A percentile compares a stretch with the other conserved stretches of the same genome.
Conservation (phyloP, 2,113 vertebrate species). For the Pluvialis apricaria region DNA sequence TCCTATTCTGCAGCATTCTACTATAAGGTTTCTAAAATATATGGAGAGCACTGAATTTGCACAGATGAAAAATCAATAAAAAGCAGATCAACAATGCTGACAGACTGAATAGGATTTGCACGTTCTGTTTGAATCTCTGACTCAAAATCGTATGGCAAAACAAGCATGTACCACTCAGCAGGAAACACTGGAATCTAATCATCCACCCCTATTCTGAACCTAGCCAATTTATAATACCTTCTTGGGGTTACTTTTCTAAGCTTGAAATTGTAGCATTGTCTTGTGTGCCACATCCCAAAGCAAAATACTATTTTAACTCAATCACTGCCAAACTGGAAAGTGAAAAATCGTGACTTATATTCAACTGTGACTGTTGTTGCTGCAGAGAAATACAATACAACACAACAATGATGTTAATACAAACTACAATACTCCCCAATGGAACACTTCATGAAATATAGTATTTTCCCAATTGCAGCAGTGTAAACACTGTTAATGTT, state of each 20-base stretch:
- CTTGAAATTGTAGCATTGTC: constrained; percentile 61
- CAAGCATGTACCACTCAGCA: constrained; percentile 71
- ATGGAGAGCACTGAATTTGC: constrained; percentile 58
- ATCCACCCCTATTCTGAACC: constrained; percentile 58
- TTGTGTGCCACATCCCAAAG: constrained; percentile 4
- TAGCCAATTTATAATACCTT: constrained; percentile 67
- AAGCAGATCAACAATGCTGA: constrained; percentile 74
- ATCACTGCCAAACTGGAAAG: neutral
- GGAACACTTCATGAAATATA: neutral
- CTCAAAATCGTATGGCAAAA: constrained; percentile 72
- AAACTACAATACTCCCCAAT: neutral
- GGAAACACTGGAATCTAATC: constrained; percentile 75
- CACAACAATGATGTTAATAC: neutral
- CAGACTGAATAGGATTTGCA: constrained; percentile 70
- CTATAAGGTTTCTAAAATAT: constrained; percentile 42
- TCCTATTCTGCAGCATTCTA: constrained; percentile 7
- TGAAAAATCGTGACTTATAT: neutral
- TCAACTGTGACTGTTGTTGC: neutral
- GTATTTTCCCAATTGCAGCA: neutral
- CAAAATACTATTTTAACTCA: constrained; percentile 24
- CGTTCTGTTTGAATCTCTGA: constrained; percentile 71
- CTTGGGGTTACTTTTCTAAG: constrained; percentile 61
- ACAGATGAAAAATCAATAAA: constrained; percentile 80
- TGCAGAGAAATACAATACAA: neutral
- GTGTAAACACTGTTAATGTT: neutral